phyloP scores from a whole-genome alignment of 2,113 vertebrate species.

The Pandion haliaetus region DNA sequence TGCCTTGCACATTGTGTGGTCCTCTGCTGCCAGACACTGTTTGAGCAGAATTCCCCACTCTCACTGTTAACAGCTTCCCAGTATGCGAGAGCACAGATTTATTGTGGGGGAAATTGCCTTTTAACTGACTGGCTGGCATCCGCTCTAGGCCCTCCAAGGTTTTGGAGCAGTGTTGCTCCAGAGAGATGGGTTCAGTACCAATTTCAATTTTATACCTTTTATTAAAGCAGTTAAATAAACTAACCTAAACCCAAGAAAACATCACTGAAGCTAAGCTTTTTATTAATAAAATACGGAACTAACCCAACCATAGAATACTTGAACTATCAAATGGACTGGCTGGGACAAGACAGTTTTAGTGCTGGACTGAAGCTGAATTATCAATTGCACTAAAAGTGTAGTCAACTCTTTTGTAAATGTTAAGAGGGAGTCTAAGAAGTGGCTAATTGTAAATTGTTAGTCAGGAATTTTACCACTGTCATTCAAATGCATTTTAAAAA shows the following conservation, averaged over 20 bases:
- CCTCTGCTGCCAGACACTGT: neutral
- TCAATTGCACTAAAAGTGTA: neutral
- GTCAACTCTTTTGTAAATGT: neutral
- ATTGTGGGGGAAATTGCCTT: neutral
- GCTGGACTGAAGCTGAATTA: neutral
- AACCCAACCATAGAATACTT: neutral
- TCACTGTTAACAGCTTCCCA: neutral
- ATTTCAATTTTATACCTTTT: conserved; percentile 28
- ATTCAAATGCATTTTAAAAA: neutral
- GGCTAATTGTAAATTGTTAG: neutral
- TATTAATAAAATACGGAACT: conserved; percentile 3
- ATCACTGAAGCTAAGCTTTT: neutral
- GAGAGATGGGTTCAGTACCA: conserved; percentile 1
- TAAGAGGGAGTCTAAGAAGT: neutral
- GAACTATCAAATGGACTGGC: neutral
- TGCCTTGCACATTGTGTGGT: conserved; percentile 23
- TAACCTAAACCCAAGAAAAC: neutral
- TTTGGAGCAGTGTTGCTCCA: neutral
- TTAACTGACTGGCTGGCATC: neutral
- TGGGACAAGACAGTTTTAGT: neutral
- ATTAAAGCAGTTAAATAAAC: conserved; percentile 35
- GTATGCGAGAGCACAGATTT: neutral
- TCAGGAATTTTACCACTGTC: neutral
- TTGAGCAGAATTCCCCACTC: neutral
- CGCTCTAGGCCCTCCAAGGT: neutral